Evolutionary conservation across 2,797 vertebrate genomes (phyloP).

Genomic region (Acanthurus tractus): DNA sequence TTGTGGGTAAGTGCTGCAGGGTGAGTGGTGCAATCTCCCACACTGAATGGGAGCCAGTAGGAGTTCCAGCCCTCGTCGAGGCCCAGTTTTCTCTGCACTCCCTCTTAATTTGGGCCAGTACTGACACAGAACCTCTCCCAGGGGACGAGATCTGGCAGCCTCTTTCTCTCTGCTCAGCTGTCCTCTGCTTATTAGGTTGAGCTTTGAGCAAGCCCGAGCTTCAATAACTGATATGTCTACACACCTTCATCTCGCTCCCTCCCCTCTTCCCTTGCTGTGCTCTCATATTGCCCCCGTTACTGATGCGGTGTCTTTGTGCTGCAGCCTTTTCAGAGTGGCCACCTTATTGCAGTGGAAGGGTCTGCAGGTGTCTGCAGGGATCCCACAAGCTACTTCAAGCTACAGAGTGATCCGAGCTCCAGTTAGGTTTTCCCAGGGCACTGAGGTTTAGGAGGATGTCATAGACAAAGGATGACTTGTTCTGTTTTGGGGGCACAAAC

Average conservation of each 20-base stretch:
- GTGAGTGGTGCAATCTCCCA: constrained; percentile 73
- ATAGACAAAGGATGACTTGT: constrained; percentile 23
- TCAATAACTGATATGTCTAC: constrained; percentile 56
- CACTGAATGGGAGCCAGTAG: constrained; percentile 69
- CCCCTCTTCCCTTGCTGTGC: background rate
- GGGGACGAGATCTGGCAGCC: constrained; percentile 62
- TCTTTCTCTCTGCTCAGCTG: constrained; percentile 69
- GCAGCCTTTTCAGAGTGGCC: constrained; percentile 25
- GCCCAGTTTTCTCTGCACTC: constrained; percentile 69
- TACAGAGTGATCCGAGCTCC: constrained; percentile 7
- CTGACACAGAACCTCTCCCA: constrained; percentile 74
- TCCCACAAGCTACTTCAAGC: constrained; percentile 27
- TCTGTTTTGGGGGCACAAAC: constrained; percentile 33
- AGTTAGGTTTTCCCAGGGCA: constrained; percentile 4
- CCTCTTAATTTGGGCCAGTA: constrained; percentile 82
- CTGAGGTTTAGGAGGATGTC: constrained; percentile 21
- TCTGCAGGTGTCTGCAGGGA: constrained; percentile 12
- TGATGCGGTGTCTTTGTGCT: constrained; percentile 22
- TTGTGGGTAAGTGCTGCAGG: constrained; percentile 74
- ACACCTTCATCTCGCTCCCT: background rate
- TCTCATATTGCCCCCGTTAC: constrained; percentile 28
- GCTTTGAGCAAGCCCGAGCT: constrained; percentile 56
- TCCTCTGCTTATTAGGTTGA: constrained; percentile 72
- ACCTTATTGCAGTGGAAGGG: constrained; percentile 30
- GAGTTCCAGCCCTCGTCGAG: constrained; percentile 60